Percentiles rank a stretch among this genome's conserved stretches.
Conservation (phyloP, 1,140 invertebrate species). For the Scaptomyza pallida region DNA sequence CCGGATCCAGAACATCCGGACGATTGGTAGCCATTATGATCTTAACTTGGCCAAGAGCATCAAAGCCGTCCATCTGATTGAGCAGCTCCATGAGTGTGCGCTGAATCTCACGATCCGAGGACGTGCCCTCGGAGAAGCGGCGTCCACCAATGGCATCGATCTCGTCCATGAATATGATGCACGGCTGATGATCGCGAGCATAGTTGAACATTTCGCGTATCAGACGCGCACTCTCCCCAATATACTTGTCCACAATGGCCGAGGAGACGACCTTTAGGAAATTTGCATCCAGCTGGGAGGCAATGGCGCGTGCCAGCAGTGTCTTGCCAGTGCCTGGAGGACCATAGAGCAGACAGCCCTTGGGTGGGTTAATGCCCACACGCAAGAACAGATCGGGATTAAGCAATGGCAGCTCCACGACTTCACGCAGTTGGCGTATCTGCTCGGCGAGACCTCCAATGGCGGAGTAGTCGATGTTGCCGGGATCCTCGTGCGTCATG, state of each 20-base stretch:
- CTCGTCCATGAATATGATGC: slow-evolving; percentile 99
- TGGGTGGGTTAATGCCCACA: slow-evolving; percentile 99
- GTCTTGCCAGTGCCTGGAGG: slow-evolving; percentile 99
- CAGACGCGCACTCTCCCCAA: slow-evolving; percentile 99
- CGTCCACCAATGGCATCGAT: slow-evolving; percentile 99
- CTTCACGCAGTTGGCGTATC: slow-evolving; percentile 68
- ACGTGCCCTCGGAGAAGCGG: slow-evolving; percentile 98
- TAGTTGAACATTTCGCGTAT: slow-evolving; percentile 99
- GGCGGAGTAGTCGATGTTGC: slow-evolving; percentile 63
- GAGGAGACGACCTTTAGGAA: slow-evolving; percentile 99
- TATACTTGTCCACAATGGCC: slow-evolving; percentile 96
- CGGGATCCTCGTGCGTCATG: slow-evolving; percentile 67
- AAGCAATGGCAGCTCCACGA: slow-evolving; percentile 64
- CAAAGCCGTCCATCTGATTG: slow-evolving; percentile 98
- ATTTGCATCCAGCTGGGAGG: slow-evolving; percentile 98
- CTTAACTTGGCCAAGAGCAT: slow-evolving; percentile 95
- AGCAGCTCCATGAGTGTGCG: slow-evolving; percentile 99
- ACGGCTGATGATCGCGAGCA: slow-evolving; percentile 99
- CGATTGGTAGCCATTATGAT: slow-evolving; percentile 99
- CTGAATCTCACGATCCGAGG: slow-evolving; percentile 99
- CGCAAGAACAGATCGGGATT: slow-evolving; percentile 98
- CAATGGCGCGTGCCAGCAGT: slow-evolving; percentile 96
- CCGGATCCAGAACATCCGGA: slow-evolving; percentile 98
- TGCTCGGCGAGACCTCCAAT: slow-evolving; percentile 67
- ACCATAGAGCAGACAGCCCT: slow-evolving; percentile 98